Conservation (phyloP, 2,888 invertebrate genomes). For the Pristionchus fissidentatus region DNA sequence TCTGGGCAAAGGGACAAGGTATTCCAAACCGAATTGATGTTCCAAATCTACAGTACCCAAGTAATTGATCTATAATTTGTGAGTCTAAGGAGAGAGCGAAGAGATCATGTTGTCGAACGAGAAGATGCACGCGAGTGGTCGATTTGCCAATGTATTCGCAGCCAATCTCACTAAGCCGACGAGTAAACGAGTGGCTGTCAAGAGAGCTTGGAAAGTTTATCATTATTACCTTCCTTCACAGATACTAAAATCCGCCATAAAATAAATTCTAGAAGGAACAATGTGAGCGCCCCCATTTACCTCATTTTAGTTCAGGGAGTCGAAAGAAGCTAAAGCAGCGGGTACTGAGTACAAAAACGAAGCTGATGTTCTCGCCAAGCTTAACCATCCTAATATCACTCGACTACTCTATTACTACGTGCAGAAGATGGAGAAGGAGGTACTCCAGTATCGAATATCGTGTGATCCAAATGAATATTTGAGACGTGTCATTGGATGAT, state of each 20-base stretch:
- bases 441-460: constrained; percentile 11
- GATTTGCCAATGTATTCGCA: constrained; percentile 66
- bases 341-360: constrained; percentile 51
- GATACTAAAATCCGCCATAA: not conserved
- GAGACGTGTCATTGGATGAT: constrained; percentile 63
- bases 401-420: constrained; percentile 62
- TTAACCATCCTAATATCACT: constrained; percentile 62
- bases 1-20: constrained; percentile 42
- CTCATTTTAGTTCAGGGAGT: constrained; percentile 17
- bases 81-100: constrained; percentile 77
- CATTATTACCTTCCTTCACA: not conserved
- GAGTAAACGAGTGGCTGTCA: constrained; percentile 60
- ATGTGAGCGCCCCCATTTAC: not conserved
- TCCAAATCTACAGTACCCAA: not conserved
- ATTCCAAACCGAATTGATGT: not conserved
- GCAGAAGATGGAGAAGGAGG: constrained; percentile 54
- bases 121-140: constrained; percentile 53
- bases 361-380: constrained; percentile 57
- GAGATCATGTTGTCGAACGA: constrained; percentile 27
- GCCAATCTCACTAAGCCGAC: constrained; percentile 57
- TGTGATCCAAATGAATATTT: not conserved
- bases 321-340: not conserved
- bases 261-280: too few relatives aligned
- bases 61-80: not conserved
- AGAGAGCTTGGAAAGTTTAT: constrained; percentile 62